These are phyloP conservation scores for Bimastos eiseni DNA, from an alignment of 2,888 invertebrate species.

Conservation along the genomic window DNA sequence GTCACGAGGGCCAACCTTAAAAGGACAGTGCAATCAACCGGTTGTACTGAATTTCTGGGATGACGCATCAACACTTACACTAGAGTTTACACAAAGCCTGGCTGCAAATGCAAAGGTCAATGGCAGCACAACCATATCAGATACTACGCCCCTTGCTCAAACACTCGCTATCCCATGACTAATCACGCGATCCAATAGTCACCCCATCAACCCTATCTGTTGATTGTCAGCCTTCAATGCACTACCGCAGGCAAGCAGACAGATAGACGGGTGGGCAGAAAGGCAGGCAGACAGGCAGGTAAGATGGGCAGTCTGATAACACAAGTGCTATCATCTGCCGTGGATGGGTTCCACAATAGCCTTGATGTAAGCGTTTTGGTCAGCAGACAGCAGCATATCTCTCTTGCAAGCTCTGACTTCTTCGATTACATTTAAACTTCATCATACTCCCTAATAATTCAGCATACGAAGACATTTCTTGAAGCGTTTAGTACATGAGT, in stretches of 20 bases:
- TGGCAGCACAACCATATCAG: background rate
- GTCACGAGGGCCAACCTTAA: background rate
- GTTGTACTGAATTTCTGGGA: background rate
- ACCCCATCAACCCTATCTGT: background rate
- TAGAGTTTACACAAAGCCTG: background rate
- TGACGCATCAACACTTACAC: background rate
- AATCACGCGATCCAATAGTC: background rate
- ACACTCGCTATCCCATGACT: background rate
- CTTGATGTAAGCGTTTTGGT: background rate
- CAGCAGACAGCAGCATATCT: background rate
- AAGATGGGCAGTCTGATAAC: background rate
- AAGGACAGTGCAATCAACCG: background rate
- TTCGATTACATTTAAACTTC: background rate
- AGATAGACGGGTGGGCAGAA: background rate
- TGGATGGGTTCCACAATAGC: background rate
- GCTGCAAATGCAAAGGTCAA: conserved; percentile 13
- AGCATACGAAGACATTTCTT: background rate
- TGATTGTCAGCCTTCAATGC: background rate
- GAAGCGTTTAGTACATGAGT: background rate
- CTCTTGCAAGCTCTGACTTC: background rate
- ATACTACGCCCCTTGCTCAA: background rate
- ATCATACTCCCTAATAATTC: background rate
- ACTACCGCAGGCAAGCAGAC: background rate
- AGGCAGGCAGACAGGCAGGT: background rate
- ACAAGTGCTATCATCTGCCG: background rate